Evolutionary conservation across 2,888 invertebrate species (phyloP), one percentile per base, ranked within the genome.

Genomic region (Tinea pellionella): DNA sequence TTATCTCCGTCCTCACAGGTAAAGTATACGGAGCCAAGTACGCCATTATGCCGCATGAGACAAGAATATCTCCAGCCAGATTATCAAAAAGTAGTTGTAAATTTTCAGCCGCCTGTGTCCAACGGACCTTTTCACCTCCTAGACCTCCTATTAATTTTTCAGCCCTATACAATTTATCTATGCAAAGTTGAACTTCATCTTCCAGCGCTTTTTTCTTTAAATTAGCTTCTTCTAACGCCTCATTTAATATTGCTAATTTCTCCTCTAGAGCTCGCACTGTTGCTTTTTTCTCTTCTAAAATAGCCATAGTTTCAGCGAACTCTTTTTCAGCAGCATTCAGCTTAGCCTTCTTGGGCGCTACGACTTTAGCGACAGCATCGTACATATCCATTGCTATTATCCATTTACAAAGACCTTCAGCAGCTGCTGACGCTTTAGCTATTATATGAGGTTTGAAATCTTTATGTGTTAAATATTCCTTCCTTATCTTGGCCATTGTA

Each of bases 391-490:
- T 93, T 0, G 96, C 96, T 64, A 94, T 90, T 59, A 96, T 94
- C 96, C 96, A 96, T 73, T 94, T 93, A 74, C 96, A 96, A 43
- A 96, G 85, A 59, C 97, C 97, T 84, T 98, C 96, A 18, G 97
- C 98, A 2, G 98, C 98, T 64, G 95, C 92, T 0, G 97, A 98
- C 0, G 97, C 97, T 78, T 96, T 95, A 12, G 94, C 93, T 60
- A 96, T 93, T 61, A 93, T 89, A 62, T 89, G 86, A 1, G 95
- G 95, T 66, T 93, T 93, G 73, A 96, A 96, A 68, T 93, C 92
- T 69, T 92, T 91, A 72, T 95, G 89, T 0, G 91, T 89, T 32
- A 94, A 78, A 75, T 92, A 95, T 68, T 94, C 93, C 71, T 92
- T 92, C 64, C 94, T 84, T 64, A 94, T 92, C 77, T 92, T 92